A percentile compares a stretch with the other conserved stretches of the same genome.
These are phyloP conservation scores for Dendroctonus valens DNA, from an alignment of 1,140 invertebrate genomes.

Conservation along the genomic window DNA sequence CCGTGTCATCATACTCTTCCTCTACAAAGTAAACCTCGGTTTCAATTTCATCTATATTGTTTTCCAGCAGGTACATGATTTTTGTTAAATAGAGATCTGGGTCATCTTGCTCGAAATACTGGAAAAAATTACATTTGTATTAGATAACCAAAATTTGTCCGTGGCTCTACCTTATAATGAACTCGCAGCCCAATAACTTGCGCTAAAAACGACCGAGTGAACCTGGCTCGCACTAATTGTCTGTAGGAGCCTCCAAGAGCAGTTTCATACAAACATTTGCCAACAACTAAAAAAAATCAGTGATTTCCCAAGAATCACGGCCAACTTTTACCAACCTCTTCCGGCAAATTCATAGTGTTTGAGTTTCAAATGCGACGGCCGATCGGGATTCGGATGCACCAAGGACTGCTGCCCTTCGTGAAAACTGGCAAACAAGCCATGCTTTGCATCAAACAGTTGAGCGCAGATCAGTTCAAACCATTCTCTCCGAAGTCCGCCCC, in stretches of 20 bases:
- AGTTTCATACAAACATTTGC: slow-evolving; percentile 90
- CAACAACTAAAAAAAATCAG: slow-evolving; percentile 64
- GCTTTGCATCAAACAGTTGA: slow-evolving; percentile 79
- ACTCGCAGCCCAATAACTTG: slow-evolving; percentile 90
- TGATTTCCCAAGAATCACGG: neutral
- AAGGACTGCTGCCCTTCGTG: slow-evolving; percentile 80
- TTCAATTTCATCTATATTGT: slow-evolving; percentile 73
- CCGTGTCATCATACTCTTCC: slow-evolving; percentile 80
- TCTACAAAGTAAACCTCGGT: slow-evolving; percentile 87
- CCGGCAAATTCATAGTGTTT: slow-evolving; percentile 94
- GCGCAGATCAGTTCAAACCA: slow-evolving; percentile 92
- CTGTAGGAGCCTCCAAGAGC: slow-evolving; percentile 83
- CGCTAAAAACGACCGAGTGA: slow-evolving; percentile 90
- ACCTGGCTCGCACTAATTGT: slow-evolving; percentile 84
- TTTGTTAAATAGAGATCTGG: slow-evolving; percentile 89
- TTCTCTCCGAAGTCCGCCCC: slow-evolving; percentile 88
- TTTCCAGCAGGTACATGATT: slow-evolving; percentile 89
- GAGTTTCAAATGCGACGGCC: slow-evolving; percentile 72
- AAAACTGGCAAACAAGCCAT: slow-evolving; percentile 81
- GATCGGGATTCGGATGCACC: slow-evolving; percentile 84
- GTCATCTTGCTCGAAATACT: slow-evolving; percentile 96
- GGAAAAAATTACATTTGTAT: slow-evolving; percentile 43
- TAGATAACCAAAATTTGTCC: slow-evolving; percentile 3
- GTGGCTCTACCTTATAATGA: slow-evolving; percentile 73
- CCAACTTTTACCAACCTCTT: slow-evolving; percentile 51